Percentiles rank a stretch among this genome's conserved stretches.
Evolutionary conservation across 1,140 invertebrate species (phyloP).

Genomic region (Trachymyrmex cornetzi): DNA sequence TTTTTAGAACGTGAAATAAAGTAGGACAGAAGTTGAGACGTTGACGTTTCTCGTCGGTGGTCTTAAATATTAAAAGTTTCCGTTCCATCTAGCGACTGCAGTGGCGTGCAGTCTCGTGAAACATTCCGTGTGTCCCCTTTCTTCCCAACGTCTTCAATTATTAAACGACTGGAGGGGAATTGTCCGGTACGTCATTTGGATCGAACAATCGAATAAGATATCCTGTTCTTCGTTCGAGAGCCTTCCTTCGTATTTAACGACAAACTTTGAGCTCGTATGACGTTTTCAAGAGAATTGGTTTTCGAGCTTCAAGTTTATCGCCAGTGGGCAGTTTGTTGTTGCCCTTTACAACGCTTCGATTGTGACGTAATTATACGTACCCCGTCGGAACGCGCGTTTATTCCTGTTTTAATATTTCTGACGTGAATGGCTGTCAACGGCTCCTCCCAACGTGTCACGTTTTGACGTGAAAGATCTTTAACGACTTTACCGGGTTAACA

Average conservation of each 20-base stretch:
- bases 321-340: not conserved
- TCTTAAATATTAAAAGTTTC: constrained; percentile 58
- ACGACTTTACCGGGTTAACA: constrained; percentile 65
- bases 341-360: constrained; percentile 18
- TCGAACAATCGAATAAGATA: constrained; percentile 61
- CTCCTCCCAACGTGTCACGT: constrained; percentile 1
- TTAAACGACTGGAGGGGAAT: constrained; percentile 52
- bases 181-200: constrained; percentile 40
- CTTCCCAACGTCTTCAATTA: constrained; percentile 60
- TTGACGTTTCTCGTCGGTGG: constrained; percentile 4
- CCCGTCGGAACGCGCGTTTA: not conserved
- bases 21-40: constrained; percentile 6
- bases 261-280: not conserved
- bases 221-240: not conserved
- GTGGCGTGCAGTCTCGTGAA: constrained; percentile 44
- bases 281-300: constrained; percentile 14
- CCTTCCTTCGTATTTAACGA: not conserved
- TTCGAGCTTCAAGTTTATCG: not conserved
- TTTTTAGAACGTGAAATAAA: not conserved
- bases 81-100: constrained; percentile 34
- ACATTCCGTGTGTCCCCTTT: constrained; percentile 37
- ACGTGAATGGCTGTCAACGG: constrained; percentile 36
- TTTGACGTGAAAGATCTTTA: constrained; percentile 66
- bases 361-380: constrained; percentile 10
- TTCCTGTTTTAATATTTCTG: constrained; percentile 11